A percentile compares a stretch with the other conserved stretches of the same genome.
These are phyloP conservation scores for Saturnia pavonia DNA, from an alignment of 2,888 invertebrate genomes.

Conservation along the genomic window DNA sequence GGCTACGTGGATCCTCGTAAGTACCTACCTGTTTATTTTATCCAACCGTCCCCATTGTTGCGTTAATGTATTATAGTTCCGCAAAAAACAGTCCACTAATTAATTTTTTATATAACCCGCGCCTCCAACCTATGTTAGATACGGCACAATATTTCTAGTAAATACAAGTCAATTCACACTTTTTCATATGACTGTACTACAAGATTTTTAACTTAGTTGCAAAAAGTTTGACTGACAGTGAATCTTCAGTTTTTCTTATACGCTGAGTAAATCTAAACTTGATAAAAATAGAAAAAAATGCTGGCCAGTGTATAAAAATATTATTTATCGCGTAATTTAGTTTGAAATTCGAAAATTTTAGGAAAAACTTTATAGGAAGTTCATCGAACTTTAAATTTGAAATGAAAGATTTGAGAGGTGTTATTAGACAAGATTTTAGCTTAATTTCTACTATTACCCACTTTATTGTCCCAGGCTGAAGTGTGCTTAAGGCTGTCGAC, in stretches of 20 bases:
- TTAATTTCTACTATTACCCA: not conserved
- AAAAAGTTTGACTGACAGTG: constrained; percentile 11
- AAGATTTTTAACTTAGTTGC: constrained; percentile 6
- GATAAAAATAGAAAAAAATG: constrained; percentile 4
- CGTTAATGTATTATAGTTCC: too few species aligned
- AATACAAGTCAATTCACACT: not conserved
- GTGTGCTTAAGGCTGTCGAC: too few species aligned
- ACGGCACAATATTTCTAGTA: too few species aligned
- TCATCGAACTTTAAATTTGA: not conserved
- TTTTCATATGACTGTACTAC: not conserved
- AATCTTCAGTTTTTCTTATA: constrained; percentile 9
- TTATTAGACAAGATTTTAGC: too few species aligned
- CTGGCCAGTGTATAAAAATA: not conserved
- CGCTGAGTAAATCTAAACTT: not conserved
- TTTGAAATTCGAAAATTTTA: not conserved
- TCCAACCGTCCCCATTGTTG: too few species aligned
- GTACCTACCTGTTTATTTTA: too few species aligned
- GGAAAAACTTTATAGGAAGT: not conserved
- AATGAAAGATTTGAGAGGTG: not conserved
- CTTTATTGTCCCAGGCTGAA: not conserved
- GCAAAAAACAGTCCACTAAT: too few species aligned
- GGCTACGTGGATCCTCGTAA: too few species aligned
- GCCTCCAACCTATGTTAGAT: too few species aligned
- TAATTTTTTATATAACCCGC: too few species aligned
- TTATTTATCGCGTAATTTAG: not conserved